Conservation (phyloP, 1,140 invertebrate species). For the Vanessa atalanta region DNA sequence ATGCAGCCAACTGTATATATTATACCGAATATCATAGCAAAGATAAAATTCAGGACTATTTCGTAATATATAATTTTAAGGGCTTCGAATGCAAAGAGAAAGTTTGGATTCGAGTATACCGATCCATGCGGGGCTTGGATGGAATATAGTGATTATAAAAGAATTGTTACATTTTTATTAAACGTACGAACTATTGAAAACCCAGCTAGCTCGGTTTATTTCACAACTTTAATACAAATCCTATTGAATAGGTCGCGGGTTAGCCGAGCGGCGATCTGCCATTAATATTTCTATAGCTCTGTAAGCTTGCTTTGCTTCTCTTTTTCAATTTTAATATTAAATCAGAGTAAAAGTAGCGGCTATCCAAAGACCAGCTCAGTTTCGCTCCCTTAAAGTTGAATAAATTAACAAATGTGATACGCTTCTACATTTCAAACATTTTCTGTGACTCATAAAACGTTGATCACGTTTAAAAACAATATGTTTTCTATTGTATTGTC, state of each 20-base stretch:
- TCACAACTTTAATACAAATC: constrained; percentile 32
- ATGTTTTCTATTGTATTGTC: no score
- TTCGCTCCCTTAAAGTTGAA: constrained; percentile 18
- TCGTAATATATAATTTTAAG: not conserved
- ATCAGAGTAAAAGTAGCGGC: constrained; percentile 27
- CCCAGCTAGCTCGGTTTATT: constrained; percentile 27
- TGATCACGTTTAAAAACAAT: no score
- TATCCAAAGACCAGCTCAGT: not conserved
- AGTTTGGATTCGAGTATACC: not conserved
- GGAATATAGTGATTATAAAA: constrained; percentile 23
- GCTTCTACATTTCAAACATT: not conserved
- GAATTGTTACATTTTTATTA: constrained; percentile 28
- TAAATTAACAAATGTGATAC: constrained; percentile 12
- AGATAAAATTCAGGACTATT: not conserved
- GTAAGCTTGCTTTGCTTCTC: constrained; percentile 30
- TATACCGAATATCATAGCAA: no score
- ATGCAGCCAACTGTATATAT: no score
- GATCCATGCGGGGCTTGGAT: not conserved
- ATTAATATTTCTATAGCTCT: constrained; percentile 39
- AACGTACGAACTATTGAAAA: constrained; percentile 19
- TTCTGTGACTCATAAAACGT: no score
- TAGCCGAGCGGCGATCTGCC: constrained; percentile 24
- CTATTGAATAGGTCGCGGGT: constrained; percentile 29
- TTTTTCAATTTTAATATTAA: constrained; percentile 42
- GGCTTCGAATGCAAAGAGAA: not conserved